These are phyloP conservation scores for Ptilonorhynchus violaceus DNA, from an alignment of 2,113 vertebrate species.

Conservation along the genomic window DNA sequence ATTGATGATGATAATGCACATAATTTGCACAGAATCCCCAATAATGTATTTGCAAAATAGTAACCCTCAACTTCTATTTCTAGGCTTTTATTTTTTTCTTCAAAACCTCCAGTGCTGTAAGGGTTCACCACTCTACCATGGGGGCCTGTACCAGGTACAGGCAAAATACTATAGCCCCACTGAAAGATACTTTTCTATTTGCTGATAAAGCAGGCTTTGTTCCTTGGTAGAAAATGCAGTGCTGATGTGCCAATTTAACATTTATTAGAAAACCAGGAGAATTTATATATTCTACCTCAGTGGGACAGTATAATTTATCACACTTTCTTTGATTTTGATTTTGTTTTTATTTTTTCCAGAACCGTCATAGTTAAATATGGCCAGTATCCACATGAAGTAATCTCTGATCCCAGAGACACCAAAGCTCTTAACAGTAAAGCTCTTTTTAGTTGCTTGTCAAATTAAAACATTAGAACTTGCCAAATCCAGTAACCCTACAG, in stretches of 20 bases:
- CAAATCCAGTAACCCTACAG: not conserved
- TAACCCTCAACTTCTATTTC: not conserved
- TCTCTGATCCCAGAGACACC: not conserved
- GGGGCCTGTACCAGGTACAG: not conserved
- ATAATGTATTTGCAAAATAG: not conserved
- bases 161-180: not conserved
- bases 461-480: not conserved
- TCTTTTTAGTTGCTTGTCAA: not conserved
- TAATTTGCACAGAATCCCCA: not conserved
- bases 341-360: not conserved
- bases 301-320: not conserved
- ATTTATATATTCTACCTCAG: not conserved
- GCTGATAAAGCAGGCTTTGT: not conserved
- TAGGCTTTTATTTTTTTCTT: not conserved
- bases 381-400: not conserved
- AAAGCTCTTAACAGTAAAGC: not conserved
- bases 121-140: not conserved
- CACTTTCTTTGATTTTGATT: not conserved
- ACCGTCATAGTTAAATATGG: not conserved
- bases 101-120: not conserved
- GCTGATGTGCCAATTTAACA: not conserved
- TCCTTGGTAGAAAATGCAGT: not conserved
- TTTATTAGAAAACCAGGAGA: not conserved
- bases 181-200: not conserved
- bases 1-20: not conserved